These are phyloP conservation scores for Ptilonorhynchus violaceus DNA, from an alignment of 2,113 vertebrate genomes.

Conservation along the genomic window DNA sequence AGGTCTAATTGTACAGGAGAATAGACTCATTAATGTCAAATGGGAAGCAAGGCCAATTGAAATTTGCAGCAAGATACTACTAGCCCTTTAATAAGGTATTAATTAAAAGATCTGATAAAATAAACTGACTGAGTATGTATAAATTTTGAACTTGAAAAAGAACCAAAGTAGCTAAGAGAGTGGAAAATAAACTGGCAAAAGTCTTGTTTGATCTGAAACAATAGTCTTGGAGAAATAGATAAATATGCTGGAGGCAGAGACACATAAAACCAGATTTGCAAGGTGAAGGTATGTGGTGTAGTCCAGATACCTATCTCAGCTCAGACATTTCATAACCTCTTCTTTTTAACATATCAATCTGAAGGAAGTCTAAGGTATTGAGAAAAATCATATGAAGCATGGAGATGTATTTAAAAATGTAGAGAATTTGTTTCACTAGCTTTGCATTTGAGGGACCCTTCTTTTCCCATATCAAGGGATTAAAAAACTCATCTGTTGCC, in stretches of 20 bases:
- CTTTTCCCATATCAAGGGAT: not conserved
- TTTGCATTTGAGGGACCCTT: not conserved
- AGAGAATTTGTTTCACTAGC: not conserved
- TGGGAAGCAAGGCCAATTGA: not conserved
- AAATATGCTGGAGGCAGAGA: not conserved
- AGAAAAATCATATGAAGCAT: not conserved
- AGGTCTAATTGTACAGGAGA: not conserved
- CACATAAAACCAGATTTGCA: not conserved
- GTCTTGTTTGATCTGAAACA: not conserved
- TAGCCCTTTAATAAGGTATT: not conserved
- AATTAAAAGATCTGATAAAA: not conserved
- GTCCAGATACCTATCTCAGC: not conserved
- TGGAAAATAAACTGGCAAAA: not conserved
- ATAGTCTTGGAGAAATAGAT: not conserved
- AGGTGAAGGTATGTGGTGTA: not conserved
- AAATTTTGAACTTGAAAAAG: not conserved
- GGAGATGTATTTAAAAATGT: not conserved
- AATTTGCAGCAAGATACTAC: conserved; percentile 13
- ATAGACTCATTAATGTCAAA: not conserved
- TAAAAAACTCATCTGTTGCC: not conserved
- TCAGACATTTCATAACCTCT: not conserved
- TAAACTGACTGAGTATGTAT: not conserved
- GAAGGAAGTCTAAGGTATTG: not conserved
- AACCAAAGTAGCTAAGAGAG: not conserved
- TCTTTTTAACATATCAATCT: not conserved